phyloP scores from a whole-genome alignment of 2,888 invertebrate species.

The Microctonus hyperodae region DNA sequence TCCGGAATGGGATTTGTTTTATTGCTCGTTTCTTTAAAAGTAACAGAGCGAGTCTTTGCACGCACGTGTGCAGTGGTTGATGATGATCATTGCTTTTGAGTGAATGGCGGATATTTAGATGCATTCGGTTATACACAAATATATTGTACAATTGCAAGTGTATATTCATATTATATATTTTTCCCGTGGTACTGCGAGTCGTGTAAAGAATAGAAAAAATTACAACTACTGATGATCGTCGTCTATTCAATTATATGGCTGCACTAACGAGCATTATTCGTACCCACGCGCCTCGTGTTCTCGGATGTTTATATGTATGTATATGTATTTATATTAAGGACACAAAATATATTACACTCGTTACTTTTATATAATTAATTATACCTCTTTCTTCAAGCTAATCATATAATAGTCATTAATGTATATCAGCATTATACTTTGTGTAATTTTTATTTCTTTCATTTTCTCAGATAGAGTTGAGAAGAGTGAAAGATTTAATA shows the following conservation, averaged over 20 bases:
- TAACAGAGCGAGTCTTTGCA: constrained; percentile 33
- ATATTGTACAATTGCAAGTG: neutral
- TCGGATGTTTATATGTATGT: too few relatives aligned
- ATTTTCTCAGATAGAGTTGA: too few relatives aligned
- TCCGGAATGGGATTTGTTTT: constrained; percentile 53
- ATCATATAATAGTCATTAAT: neutral
- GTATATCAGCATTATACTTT: too few relatives aligned
- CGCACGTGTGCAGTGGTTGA: constrained; percentile 23
- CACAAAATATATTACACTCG: constrained; percentile 38
- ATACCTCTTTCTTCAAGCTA: constrained; percentile 34
- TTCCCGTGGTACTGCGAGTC: constrained; percentile 18
- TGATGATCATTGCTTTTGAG: too few relatives aligned
- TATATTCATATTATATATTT: constrained; percentile 1
- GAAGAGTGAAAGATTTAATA: too few relatives aligned
- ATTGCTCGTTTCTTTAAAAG: constrained; percentile 39
- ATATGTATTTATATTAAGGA: constrained; percentile 4
- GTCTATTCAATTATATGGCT: constrained; percentile 11
- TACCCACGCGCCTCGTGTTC: constrained; percentile 38
- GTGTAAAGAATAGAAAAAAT: constrained; percentile 24
- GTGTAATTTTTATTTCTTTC: too few relatives aligned
- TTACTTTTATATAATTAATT: constrained; percentile 42
- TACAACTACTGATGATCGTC: constrained; percentile 21
- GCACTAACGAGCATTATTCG: constrained; percentile 40
- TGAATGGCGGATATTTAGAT: neutral
- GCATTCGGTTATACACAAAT: neutral